Evolutionary conservation across 2,797 vertebrate genomes (phyloP).

Genomic region (Alca torda): DNA sequence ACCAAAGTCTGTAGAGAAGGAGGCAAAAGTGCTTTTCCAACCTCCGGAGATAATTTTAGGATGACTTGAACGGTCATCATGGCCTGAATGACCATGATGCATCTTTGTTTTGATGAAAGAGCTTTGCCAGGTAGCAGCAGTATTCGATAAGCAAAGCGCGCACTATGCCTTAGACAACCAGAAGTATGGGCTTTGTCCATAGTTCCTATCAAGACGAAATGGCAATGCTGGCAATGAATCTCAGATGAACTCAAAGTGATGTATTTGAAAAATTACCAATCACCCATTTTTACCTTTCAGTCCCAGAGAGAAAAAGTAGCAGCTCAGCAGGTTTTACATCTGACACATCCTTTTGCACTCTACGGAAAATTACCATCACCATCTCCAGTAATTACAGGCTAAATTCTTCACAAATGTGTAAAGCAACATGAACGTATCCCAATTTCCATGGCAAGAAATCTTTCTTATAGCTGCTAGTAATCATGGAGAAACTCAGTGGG

Average conservation of each 20-base stretch:
- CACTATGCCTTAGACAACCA: not conserved
- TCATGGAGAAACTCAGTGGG: not conserved
- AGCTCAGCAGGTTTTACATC: not conserved
- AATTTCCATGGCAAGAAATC: constrained; percentile 3
- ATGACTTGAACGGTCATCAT: not conserved
- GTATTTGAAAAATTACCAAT: not conserved
- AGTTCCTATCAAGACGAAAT: not conserved
- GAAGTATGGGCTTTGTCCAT: not conserved
- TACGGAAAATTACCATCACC: not conserved
- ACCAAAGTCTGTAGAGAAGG: not conserved
- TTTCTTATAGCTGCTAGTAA: not conserved
- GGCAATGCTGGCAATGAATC: not conserved
- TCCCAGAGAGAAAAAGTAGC: not conserved
- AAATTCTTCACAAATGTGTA: not conserved
- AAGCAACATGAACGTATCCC: not conserved
- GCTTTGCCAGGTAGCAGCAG: not conserved
- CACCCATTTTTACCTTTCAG: not conserved
- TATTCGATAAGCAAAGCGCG: not conserved
- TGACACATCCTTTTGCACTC: not conserved
- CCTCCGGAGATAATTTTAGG: not conserved
- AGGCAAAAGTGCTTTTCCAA: not conserved
- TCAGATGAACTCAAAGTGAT: not conserved
- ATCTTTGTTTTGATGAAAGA: not conserved
- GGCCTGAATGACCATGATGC: not conserved
- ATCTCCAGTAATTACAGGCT: not conserved